Conservation (phyloP, 2,888 invertebrate species). For the Hydropsyche betteni region DNA sequence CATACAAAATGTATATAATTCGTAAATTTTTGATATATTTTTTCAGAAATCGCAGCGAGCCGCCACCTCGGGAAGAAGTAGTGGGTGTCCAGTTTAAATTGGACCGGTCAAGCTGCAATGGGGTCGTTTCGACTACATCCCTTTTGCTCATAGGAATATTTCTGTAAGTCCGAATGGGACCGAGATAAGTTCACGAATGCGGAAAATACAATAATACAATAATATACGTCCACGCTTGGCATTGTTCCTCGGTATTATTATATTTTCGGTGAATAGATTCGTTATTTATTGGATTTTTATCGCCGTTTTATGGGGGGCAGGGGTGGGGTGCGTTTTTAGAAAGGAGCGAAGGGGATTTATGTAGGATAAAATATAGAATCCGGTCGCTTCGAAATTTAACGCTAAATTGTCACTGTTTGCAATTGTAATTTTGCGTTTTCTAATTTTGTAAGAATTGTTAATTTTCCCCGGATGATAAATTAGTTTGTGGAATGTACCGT, state of each 20-base stretch:
- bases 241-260: constrained; percentile 43
- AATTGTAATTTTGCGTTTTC: no score
- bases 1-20: background rate
- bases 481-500: no score
- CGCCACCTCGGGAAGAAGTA: constrained; percentile 28
- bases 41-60: constrained; percentile 19
- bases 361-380: no score
- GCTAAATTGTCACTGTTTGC: no score
- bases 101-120: constrained; percentile 50
- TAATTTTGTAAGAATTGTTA: no score
- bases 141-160: background rate
- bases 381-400: no score
- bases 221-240: constrained; percentile 43
- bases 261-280: constrained; percentile 44
- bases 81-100: constrained; percentile 49
- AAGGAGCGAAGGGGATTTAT: no score
- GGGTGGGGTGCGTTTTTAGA: background rate
- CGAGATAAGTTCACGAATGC: constrained; percentile 35
- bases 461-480: no score
- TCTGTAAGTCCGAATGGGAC: constrained; percentile 24
- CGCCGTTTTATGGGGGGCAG: constrained; percentile 11
- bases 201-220: constrained; percentile 49
- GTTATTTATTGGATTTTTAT: constrained; percentile 43
- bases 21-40: background rate
- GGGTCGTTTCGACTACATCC: constrained; percentile 38